phyloP scores from a whole-genome alignment of 2,797 vertebrate genomes.

The Tinamus major region DNA sequence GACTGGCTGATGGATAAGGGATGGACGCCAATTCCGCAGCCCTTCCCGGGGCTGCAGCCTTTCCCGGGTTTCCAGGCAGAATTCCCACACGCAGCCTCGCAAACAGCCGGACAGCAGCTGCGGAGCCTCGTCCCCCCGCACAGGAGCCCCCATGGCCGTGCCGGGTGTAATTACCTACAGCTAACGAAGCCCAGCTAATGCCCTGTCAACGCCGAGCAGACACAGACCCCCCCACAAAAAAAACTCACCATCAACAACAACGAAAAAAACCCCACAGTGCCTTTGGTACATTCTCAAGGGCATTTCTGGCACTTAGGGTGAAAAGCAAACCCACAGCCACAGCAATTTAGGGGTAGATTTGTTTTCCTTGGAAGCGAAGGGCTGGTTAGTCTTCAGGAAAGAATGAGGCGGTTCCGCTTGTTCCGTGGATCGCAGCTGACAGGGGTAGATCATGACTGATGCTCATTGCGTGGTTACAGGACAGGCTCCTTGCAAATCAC shows the following conservation, averaged over 20 bases:
- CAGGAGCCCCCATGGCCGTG: neutral
- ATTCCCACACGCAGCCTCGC: neutral
- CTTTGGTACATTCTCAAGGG: neutral
- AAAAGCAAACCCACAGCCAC: neutral
- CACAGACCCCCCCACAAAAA: neutral
- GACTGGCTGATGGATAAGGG: too few relatives aligned
- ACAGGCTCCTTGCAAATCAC: neutral
- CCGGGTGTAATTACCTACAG: neutral
- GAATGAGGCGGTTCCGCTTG: neutral
- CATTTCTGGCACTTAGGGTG: neutral
- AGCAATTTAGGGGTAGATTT: rapidly evolving
- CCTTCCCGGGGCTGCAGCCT: neutral
- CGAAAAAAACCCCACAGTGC: too few relatives aligned
- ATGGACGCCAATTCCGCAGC: too few relatives aligned
- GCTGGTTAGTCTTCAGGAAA: rapidly evolving
- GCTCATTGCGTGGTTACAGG: neutral
- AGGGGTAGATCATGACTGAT: neutral
- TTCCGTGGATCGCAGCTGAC: neutral
- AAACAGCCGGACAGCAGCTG: too few relatives aligned
- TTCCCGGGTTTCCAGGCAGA: neutral
- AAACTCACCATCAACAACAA: neutral
- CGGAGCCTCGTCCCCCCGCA: neutral
- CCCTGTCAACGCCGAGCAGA: neutral
- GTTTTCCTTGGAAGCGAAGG: neutral
- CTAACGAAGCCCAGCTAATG: neutral